phyloP scores from a whole-genome alignment of 2,888 invertebrate genomes.

The Acanthoscelides obtectus region DNA sequence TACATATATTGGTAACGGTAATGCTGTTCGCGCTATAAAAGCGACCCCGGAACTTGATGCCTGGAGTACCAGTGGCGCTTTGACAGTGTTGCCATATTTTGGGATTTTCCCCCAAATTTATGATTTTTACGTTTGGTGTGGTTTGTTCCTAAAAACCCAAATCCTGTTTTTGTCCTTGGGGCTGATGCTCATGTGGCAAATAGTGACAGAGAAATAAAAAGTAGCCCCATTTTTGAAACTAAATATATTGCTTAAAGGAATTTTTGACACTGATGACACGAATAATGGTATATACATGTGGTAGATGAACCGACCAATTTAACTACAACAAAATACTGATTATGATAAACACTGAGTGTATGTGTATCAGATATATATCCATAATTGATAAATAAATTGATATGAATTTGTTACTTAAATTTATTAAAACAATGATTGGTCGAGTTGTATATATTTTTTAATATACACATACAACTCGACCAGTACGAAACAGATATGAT shows the following conservation, averaged over 20 bases:
- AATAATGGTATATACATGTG: constrained; percentile 33
- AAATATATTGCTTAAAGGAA: constrained; percentile 39
- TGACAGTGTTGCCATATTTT: no score
- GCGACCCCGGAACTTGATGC: no score
- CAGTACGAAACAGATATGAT: constrained; percentile 38
- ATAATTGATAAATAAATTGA: constrained; percentile 46
- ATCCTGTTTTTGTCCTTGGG: no score
- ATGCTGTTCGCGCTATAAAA: no score
- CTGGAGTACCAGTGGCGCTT: no score
- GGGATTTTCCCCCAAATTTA: no score
- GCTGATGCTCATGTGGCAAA: no score
- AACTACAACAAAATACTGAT: constrained; percentile 31
- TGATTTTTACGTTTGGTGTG: no score
- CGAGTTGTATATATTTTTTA: not conserved
- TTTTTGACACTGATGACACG: constrained; percentile 33
- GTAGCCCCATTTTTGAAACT: constrained; percentile 24
- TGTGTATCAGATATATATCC: constrained; percentile 29
- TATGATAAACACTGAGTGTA: constrained; percentile 34
- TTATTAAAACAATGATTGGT: constrained; percentile 5
- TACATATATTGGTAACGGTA: no score
- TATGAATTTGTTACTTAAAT: constrained; percentile 46
- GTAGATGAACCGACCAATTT: constrained; percentile 15
- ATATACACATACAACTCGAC: constrained; percentile 26
- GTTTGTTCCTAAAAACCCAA: no score
- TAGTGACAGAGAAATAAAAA: no score